A percentile compares a stretch with the other conserved stretches of the same genome.
Conservation (phyloP, 2,888 invertebrate species). For the Limnephilus auricula region DNA sequence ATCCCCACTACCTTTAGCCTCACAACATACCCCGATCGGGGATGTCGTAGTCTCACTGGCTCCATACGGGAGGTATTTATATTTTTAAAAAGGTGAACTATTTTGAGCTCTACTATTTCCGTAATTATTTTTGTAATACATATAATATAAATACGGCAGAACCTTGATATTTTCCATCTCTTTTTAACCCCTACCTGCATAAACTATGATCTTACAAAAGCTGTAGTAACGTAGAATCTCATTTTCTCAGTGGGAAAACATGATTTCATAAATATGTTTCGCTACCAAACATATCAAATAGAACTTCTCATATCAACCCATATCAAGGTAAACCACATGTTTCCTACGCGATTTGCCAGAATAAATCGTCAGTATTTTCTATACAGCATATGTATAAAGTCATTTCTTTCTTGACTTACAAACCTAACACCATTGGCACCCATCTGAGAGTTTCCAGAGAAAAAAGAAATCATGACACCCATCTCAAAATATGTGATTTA, state of each 20-base stretch:
- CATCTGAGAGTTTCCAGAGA: not conserved
- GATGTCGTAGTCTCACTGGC: no score
- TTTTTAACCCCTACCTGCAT: no score
- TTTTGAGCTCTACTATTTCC: no score
- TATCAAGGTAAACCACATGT: not conserved
- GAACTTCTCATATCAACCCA: not conserved
- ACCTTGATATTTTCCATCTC: no score
- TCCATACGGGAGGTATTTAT: no score
- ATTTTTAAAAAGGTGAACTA: no score
- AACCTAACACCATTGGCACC: not conserved
- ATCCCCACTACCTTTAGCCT: no score
- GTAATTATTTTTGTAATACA: no score
- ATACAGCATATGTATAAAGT: not conserved
- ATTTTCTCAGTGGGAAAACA: not conserved
- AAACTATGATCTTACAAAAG: no score
- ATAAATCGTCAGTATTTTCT: not conserved
- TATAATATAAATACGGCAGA: no score
- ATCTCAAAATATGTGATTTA: conserved; percentile 37
- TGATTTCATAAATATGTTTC: not conserved
- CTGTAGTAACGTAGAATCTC: not conserved
- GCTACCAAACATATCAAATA: not conserved
- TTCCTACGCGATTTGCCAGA: not conserved
- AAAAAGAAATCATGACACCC: conserved; percentile 13
- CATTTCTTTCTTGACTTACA: not conserved
- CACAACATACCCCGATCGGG: no score